Conservation (phyloP, 2,797 vertebrate species). For the Scomberomorus guttatus region DNA sequence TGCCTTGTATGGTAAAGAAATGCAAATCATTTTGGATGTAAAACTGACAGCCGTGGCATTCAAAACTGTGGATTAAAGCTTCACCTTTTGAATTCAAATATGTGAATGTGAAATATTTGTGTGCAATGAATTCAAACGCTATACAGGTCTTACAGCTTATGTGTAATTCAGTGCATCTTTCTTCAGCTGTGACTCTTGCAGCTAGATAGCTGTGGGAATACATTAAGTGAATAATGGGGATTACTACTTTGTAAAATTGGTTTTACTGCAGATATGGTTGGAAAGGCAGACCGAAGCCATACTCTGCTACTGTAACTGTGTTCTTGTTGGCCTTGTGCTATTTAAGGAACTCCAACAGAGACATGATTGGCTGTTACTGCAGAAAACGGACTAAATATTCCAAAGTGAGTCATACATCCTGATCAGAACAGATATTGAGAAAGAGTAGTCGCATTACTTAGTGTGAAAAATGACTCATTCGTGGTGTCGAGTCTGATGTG, state of each 20-base stretch:
- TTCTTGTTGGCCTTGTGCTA: conserved; percentile 4
- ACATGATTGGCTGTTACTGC: conserved; percentile 5
- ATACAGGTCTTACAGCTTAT: not conserved
- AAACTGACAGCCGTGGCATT: not conserved
- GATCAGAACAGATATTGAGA: conserved; percentile 9
- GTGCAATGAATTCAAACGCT: not conserved
- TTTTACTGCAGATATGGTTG: not conserved
- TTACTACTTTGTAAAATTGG: not conserved
- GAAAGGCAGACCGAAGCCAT: not conserved
- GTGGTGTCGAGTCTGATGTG: not conserved
- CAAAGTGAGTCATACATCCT: conserved; percentile 24
- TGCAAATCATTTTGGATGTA: not conserved
- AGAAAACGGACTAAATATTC: conserved; percentile 1
- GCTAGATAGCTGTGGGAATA: not conserved
- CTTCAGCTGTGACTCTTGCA: not conserved
- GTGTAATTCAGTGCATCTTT: not conserved
- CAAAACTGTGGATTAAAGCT: not conserved
- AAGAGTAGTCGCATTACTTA: not conserved
- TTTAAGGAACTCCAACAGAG: conserved; percentile 9
- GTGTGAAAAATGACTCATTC: conserved; percentile 14
- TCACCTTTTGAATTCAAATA: not conserved
- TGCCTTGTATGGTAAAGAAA: not conserved
- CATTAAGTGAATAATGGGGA: not conserved
- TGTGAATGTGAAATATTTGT: not conserved
- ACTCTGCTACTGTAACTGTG: not conserved